Evolutionary conservation across 2,797 vertebrate species (phyloP).

Genomic region (Chiroxiphia lanceolata): DNA sequence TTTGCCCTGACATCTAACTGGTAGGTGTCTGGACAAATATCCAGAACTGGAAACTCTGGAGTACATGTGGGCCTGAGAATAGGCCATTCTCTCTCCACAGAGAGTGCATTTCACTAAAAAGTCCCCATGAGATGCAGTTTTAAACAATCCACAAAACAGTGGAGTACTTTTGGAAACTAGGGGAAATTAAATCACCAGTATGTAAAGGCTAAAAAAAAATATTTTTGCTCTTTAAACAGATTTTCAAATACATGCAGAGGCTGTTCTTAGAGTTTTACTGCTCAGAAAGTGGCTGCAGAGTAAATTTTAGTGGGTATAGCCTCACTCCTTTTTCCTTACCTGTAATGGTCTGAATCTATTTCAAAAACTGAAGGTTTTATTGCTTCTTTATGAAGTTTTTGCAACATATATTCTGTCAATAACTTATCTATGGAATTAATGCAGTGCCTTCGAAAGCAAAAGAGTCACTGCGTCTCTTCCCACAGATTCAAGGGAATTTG

Average conservation of each 20-base stretch:
- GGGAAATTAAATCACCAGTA: not conserved
- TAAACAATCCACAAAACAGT: not conserved
- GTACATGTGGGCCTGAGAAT: not conserved
- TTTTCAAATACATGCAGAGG: not conserved
- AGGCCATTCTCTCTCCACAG: too few species aligned
- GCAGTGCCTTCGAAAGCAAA: not conserved
- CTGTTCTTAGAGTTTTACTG: not conserved
- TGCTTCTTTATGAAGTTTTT: not conserved
- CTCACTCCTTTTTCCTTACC: not conserved
- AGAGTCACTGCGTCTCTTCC: not conserved
- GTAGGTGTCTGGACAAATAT: not conserved
- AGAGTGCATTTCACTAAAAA: not conserved
- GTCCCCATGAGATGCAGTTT: not conserved
- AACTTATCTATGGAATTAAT: not conserved
- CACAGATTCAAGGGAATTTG: not conserved
- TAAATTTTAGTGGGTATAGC: not conserved
- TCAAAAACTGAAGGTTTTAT: not conserved
- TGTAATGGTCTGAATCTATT: not conserved
- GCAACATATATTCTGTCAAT: not conserved
- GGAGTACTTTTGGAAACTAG: not conserved
- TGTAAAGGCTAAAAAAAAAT: not conserved
- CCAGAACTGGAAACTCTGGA: not conserved
- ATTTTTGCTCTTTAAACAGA: not conserved
- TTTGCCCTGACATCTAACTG: not conserved
- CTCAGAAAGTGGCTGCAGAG: not conserved